Percentiles rank a stretch among this genome's conserved stretches.
Conservation (phyloP, 92 coral and sea anemone species). For the Zoanthus sansibaricus region DNA sequence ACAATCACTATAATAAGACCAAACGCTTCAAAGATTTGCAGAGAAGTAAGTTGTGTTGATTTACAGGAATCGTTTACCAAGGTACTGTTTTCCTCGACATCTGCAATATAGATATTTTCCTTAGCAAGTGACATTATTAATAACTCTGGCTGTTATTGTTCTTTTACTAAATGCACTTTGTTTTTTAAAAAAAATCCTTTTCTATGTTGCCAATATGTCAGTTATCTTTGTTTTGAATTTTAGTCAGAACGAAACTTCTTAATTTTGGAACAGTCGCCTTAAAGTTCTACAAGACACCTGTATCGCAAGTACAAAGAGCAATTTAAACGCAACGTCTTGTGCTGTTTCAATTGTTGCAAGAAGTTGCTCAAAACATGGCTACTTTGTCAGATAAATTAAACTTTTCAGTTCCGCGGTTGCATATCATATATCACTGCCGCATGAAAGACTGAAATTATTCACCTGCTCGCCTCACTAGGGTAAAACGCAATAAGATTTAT, state of each 20-base stretch:
- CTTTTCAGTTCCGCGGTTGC: not conserved
- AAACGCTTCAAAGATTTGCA: constrained; percentile 55
- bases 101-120: not conserved
- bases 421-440: not conserved
- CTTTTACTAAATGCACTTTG: not conserved
- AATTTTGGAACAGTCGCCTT: not conserved
- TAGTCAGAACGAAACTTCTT: not conserved
- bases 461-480: constrained; percentile 14
- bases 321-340: not conserved
- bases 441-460: not conserved
- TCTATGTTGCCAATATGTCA: not conserved
- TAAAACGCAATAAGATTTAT: not conserved
- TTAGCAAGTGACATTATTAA: not conserved
- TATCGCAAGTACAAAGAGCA: not conserved
- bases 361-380: not conserved
- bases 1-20: constrained; percentile 65
- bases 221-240: not conserved
- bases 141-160: not conserved
- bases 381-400: constrained; percentile 11
- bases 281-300: not conserved
- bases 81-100: constrained; percentile 10
- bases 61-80: not conserved
- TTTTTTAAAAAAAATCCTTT: not conserved
- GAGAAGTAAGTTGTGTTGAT: constrained; percentile 1
- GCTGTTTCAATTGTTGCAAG: not conserved